A percentile compares a stretch with the other conserved stretches of the same genome.
phyloP scores from a whole-genome alignment of 1,140 invertebrate species.

The Temnothorax nylanderi region DNA sequence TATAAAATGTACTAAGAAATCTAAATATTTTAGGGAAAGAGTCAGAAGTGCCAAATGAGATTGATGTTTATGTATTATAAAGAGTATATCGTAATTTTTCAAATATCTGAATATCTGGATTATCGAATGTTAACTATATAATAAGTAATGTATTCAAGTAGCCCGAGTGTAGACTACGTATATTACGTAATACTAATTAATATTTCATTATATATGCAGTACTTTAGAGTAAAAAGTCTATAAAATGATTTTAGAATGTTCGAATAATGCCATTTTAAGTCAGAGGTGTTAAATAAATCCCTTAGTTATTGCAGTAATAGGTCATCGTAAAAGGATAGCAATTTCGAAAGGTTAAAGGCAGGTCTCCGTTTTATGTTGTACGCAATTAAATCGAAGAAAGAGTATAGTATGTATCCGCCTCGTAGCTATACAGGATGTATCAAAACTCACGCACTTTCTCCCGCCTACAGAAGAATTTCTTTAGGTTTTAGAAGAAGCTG shows the following conservation, averaged over 20 bases:
- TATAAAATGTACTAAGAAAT: background rate
- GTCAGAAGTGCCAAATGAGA: background rate
- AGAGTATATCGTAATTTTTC: background rate
- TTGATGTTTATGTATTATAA: background rate
- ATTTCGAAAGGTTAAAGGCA: constrained; percentile 30
- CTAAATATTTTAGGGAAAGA: background rate
- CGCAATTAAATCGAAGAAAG: constrained; percentile 49
- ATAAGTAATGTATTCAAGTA: background rate
- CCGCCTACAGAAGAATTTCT: background rate
- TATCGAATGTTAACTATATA: background rate
- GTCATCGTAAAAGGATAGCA: constrained; percentile 17
- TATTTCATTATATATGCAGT: background rate
- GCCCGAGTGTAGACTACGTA: background rate
- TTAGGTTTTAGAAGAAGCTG: background rate
- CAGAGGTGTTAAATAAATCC: background rate
- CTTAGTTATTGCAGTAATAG: constrained; percentile 31
- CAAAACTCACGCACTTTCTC: background rate
- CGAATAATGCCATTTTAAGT: background rate
- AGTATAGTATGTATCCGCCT: background rate
- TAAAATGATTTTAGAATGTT: background rate
- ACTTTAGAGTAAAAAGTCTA: background rate
- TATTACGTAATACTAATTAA: background rate
- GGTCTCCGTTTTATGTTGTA: constrained; percentile 5
- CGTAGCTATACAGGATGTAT: background rate
- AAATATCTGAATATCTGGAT: background rate